Base-by-base conservation (phyloP, 2,888 invertebrate species). In the Cataglyphis altisquamis region DNA sequence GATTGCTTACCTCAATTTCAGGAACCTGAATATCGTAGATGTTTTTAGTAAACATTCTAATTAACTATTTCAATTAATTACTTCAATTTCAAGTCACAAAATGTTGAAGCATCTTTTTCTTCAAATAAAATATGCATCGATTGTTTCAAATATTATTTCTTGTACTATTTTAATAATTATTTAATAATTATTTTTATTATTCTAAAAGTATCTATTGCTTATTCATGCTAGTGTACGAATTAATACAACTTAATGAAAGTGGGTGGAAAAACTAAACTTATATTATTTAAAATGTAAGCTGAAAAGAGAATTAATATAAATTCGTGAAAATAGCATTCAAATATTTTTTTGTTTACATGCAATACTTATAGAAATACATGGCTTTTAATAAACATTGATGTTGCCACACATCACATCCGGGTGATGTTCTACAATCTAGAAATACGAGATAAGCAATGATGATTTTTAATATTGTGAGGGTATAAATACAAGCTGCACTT, bases 401-500 rank as follows among this genome's bases (percentile, higher is more conserved):
- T 15, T 21, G n/a, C 29, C 29, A 10, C 9, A 15, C 32, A 32
- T 45, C 41, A 45, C 32, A 18, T 55, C 70, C 70, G 21, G 32
- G 4, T 55, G 68, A 68, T 52, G 45, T 48, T 48, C 48, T 48
- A 55, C 25, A 29, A 29, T 36, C 32, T 6, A 32, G 21, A 21
- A 70, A 55, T 15, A 32, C 10, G 32, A 55, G 21, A 66, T 39
- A 66, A 6, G 21, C 21, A 39, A 21, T 0, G 36, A 8, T 52
- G 32, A 5, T 57, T 72, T 72, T 25, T 72, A 39, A 10, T 10
- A 57, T 25, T 18, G 15, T 15, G 8, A 36, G 2, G 1, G 8
- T 72, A 72, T 55, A 55, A 55, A 72, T 72, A 72, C 3, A 18
- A 10, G n/a, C 15, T 55, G 36, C 55, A 36, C 5, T 15, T 55